A percentile compares a stretch with the other conserved stretches of the same genome.
Conservation (phyloP, 2,113 vertebrate species). For the Taurulus bubalis region DNA sequence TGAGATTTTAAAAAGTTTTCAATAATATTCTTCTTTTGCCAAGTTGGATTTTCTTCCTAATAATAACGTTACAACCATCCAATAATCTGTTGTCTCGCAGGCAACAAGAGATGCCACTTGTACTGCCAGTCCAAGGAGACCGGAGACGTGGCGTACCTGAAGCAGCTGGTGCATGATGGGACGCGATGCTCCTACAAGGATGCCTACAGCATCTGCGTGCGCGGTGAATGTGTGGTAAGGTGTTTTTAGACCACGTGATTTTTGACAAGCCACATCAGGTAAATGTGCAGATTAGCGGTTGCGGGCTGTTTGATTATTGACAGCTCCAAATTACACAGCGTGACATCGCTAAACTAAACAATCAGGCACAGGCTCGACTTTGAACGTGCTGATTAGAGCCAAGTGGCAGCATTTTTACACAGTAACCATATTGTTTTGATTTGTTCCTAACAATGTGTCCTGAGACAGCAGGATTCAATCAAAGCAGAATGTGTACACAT, state of each 20-base stretch:
- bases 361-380: no score
- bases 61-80: background rate
- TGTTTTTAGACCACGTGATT: background rate
- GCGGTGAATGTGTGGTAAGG: conserved; percentile 98
- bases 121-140: conserved; percentile 96
- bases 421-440: background rate
- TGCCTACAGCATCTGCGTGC: conserved; percentile 93
- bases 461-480: background rate
- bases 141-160: conserved; percentile 90
- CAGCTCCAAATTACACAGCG: background rate
- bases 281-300: rapidly evolving
- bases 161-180: conserved; percentile 93
- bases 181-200: conserved; percentile 97
- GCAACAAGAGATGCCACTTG: conserved; percentile 92
- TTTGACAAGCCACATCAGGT: background rate
- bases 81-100: conserved; percentile 72
- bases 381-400: no score
- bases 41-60: background rate
- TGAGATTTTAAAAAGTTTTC: background rate
- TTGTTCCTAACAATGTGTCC: background rate
- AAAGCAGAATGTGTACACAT: background rate
- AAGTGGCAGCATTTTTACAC: no score
- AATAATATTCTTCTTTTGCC: background rate
- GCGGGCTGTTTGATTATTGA: background rate
- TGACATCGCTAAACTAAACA: no score